A percentile compares a stretch with the other conserved stretches of the same genome.
Conservation (phyloP, 1,140 invertebrate genomes). For the Bombus confusus region DNA sequence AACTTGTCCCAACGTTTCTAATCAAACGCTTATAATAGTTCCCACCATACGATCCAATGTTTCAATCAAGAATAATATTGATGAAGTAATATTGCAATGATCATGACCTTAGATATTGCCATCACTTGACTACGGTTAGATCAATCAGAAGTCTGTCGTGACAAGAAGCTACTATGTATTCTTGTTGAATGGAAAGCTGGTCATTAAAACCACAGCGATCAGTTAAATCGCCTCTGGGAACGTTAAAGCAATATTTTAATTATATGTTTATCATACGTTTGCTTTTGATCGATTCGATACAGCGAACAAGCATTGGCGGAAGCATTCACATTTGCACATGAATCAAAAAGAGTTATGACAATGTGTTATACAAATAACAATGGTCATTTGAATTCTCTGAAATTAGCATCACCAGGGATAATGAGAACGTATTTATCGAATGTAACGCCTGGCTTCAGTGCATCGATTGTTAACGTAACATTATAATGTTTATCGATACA, state of each 20-base stretch:
- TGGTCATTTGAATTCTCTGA: no score
- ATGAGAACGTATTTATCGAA: neutral
- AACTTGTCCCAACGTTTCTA: constrained; percentile 11
- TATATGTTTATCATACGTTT: neutral
- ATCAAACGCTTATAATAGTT: neutral
- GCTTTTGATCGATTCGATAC: neutral
- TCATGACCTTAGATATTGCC: constrained; percentile 51
- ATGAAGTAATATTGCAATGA: neutral
- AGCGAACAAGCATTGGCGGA: neutral
- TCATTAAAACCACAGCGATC: neutral
- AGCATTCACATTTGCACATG: neutral
- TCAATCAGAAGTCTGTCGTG: constrained; percentile 37
- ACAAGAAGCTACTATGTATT: constrained; percentile 21
- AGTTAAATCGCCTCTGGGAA: neutral
- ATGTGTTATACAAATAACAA: neutral
- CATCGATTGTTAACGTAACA: neutral
- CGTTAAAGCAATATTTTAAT: neutral
- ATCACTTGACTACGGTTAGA: constrained; percentile 39
- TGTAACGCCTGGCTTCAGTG: no score
- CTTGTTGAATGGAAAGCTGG: neutral
- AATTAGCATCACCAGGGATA: neutral
- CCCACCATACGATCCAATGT: no score
- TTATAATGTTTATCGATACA: neutral
- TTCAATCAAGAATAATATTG: no score
- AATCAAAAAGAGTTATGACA: neutral